A percentile compares a stretch with the other conserved stretches of the same genome.
phyloP scores from a whole-genome alignment of 2,888 invertebrate genomes.

The Drosophila nr. medialis region DNA sequence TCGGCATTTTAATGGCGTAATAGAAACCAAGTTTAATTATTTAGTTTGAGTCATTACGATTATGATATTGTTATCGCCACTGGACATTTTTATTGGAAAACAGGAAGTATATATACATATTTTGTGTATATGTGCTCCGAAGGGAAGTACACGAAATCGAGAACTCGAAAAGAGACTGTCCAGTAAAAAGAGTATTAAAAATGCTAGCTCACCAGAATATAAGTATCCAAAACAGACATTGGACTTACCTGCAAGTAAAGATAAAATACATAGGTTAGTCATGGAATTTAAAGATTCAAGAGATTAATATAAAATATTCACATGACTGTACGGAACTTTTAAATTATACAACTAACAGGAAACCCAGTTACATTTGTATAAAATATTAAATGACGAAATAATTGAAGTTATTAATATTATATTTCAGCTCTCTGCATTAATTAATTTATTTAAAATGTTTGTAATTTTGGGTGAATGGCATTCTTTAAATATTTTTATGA shows the following conservation, averaged over 20 bases:
- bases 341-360: background rate
- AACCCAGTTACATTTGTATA: background rate
- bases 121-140: background rate
- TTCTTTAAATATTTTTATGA: background rate
- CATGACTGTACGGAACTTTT: background rate
- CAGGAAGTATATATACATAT: conserved; percentile 26
- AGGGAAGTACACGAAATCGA: background rate
- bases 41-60: conserved; percentile 36
- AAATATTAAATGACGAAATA: background rate
- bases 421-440: background rate
- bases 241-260: conserved; percentile 43
- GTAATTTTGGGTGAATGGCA: background rate
- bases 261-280: background rate
- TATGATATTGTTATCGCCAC: conserved; percentile 45
- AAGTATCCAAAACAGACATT: background rate
- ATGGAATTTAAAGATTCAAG: background rate
- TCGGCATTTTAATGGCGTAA: conserved; percentile 14
- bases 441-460: background rate
- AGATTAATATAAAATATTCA: background rate
- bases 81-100: conserved; percentile 14
- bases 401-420: background rate
- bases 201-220: conserved; percentile 5
- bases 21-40: conserved; percentile 24
- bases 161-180: background rate
- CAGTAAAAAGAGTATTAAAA: background rate